These are phyloP conservation scores for Struthio camelus DNA, from an alignment of 2,113 vertebrate genomes.

Conservation along the genomic window DNA sequence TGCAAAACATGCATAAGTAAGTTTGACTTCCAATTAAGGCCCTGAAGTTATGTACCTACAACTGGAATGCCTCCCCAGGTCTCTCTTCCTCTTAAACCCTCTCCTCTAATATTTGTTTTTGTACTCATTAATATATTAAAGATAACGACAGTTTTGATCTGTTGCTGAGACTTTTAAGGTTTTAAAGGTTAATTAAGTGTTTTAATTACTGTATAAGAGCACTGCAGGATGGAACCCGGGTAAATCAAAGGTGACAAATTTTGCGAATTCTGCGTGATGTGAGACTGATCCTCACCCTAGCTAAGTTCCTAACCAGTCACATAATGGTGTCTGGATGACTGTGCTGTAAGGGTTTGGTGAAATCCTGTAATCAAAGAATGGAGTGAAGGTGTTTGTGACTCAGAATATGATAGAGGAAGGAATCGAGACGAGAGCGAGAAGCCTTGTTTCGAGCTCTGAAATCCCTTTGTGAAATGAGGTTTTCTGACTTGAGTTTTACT, in stretches of 20 bases:
- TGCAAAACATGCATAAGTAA: not conserved
- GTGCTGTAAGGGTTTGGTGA: not conserved
- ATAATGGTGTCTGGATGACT: not conserved
- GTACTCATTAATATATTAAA: not conserved
- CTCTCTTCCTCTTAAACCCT: not conserved
- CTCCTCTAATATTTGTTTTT: not conserved
- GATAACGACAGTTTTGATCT: not conserved
- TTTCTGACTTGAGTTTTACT: not conserved
- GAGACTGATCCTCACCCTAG: not conserved
- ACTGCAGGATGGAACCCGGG: not conserved
- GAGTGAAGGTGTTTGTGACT: not conserved
- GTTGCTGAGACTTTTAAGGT: too few relatives aligned
- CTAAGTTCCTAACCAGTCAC: not conserved
- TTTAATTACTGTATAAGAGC: not conserved
- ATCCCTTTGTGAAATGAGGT: not conserved
- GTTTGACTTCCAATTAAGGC: not conserved
- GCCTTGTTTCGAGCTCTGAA: not conserved
- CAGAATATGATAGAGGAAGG: not conserved
- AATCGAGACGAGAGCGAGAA: not conserved
- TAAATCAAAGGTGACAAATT: not conserved
- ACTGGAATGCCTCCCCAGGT: not conserved
- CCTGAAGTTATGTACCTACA: rapidly evolving
- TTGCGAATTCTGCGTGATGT: rapidly evolving
- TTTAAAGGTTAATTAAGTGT: too few relatives aligned
- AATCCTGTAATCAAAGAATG: not conserved